Base-by-base conservation (phyloP, 2,113 vertebrate genomes). In the Aplodontia rufa region DNA sequence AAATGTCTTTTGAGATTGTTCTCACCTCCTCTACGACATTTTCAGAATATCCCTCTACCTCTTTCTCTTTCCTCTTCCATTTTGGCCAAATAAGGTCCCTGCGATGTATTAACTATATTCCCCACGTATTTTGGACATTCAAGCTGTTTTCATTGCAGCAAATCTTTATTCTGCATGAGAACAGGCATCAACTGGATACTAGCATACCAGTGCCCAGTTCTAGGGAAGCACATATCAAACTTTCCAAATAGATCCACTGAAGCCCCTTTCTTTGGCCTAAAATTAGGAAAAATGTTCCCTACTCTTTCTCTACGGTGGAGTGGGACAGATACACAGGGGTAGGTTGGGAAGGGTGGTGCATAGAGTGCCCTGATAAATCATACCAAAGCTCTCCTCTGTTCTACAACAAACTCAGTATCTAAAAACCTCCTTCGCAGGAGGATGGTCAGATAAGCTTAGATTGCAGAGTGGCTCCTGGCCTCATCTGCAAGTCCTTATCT, bases 311-410 rank as follows among this genome's bases (percentile, higher is more conserved):
- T 45, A 40, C 12, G 2, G 35, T 24, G 12, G 14, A n/a, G 13
- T 55, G 1, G 22, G 5, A 8, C 26, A 16, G 8, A 32, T 4
- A 49, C 26, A 5, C 8, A 8, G 6, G 16, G 6, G 2, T 37
- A 22, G 47, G 32, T 26, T 47, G 6, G 14, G 19, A 10, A 9
- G 17, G 28, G 32, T 26, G n/a, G n/a, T n/a, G n/a, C 24, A 51
- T 22, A 79, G 13, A 26, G 13, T 82, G 51, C 4, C 26, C 22
- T 93, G 40, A 40, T 0, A 12, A 47, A 40, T 51, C 24, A 68
- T 84, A 58, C 4, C 87, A 62, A 76, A 51, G 9, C 53, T 60
- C 2, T 64, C 24, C 74, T 89, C 37, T 62, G 37, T 71, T 45
- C 40, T 60, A 60, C 6, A 88, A 24, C 13, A 51, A 84, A 88